Conservation (phyloP, 2,797 vertebrate species). For the Crocidura indochinensis region DNA sequence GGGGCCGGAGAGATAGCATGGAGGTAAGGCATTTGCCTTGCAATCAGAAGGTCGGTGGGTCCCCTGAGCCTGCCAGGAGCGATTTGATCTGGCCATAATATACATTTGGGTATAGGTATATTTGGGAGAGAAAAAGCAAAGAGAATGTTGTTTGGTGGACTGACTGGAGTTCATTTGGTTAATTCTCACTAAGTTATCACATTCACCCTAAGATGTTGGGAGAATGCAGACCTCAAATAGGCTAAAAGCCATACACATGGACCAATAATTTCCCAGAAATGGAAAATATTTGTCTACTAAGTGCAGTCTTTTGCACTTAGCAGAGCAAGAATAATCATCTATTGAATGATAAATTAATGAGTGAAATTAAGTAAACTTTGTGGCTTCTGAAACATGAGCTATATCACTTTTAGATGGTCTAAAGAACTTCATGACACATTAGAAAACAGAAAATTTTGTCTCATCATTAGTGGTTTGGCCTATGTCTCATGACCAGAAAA, state of each 20-base stretch:
- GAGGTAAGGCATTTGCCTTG: not conserved
- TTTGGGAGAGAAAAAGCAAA: slow-evolving; percentile 44
- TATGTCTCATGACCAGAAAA: not conserved
- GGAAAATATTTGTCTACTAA: too few relatives aligned
- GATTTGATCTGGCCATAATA: not conserved
- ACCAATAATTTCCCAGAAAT: not conserved
- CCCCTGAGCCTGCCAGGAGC: too few relatives aligned
- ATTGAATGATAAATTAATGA: slow-evolving; percentile 40
- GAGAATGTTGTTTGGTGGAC: not conserved
- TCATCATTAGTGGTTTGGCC: not conserved
- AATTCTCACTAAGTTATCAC: not conserved
- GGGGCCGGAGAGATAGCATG: too few relatives aligned
- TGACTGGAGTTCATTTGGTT: not conserved
- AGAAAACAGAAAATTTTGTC: slow-evolving; percentile 15
- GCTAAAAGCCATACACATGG: not conserved
- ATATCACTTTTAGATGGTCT: not conserved
- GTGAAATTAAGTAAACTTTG: slow-evolving; percentile 27
- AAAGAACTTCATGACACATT: not conserved
- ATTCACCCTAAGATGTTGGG: not conserved
- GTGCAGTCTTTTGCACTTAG: not conserved
- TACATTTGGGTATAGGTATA: slow-evolving; percentile 5
- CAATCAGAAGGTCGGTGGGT: too few relatives aligned
- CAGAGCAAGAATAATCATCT: slow-evolving; percentile 25
- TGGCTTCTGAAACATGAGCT: slow-evolving; percentile 25
- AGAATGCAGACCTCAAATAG: not conserved